Percentiles rank a stretch among this genome's conserved stretches.
These are phyloP conservation scores for Colostygia pectinataria DNA, from an alignment of 2,888 invertebrate species.

Conservation along the genomic window DNA sequence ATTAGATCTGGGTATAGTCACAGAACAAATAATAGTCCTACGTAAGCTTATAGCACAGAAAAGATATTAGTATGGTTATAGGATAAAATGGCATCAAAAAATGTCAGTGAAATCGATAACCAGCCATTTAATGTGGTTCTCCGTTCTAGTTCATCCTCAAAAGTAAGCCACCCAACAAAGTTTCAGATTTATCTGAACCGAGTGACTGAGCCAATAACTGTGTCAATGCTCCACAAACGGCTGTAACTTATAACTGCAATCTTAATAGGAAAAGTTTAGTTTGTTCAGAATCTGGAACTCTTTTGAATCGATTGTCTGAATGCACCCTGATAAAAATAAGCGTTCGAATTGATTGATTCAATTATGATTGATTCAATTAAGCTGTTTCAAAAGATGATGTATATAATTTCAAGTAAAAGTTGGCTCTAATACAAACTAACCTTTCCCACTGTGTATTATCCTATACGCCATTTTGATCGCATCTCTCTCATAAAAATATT, in stretches of 20 bases:
- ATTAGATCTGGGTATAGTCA: too few relatives aligned
- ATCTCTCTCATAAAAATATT: too few relatives aligned
- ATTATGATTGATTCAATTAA: not conserved
- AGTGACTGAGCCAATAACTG: slow-evolving; percentile 22
- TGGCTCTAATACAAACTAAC: too few relatives aligned
- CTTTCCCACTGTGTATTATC: too few relatives aligned
- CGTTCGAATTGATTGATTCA: slow-evolving; percentile 5
- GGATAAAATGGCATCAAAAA: not conserved
- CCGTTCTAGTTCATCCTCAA: slow-evolving; percentile 18
- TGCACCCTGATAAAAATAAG: not conserved
- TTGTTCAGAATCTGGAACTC: slow-evolving; percentile 15
- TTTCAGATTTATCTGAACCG: slow-evolving; percentile 20
- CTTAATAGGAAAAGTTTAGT: slow-evolving; percentile 38
- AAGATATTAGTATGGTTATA: too few relatives aligned
- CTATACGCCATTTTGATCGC: too few relatives aligned
- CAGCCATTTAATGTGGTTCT: slow-evolving; percentile 6
- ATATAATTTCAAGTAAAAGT: too few relatives aligned
- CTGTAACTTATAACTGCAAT: slow-evolving; percentile 29
- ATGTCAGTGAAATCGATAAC: slow-evolving; percentile 6
- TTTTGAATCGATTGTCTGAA: slow-evolving; percentile 17
- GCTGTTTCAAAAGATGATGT: not conserved
- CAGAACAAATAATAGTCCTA: too few relatives aligned
- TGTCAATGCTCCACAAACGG: slow-evolving; percentile 23
- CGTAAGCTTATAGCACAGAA: too few relatives aligned
- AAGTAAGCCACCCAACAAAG: slow-evolving; percentile 19